Evolutionary conservation across 2,113 vertebrate species (phyloP).

Genomic region (Hassar affinis): DNA sequence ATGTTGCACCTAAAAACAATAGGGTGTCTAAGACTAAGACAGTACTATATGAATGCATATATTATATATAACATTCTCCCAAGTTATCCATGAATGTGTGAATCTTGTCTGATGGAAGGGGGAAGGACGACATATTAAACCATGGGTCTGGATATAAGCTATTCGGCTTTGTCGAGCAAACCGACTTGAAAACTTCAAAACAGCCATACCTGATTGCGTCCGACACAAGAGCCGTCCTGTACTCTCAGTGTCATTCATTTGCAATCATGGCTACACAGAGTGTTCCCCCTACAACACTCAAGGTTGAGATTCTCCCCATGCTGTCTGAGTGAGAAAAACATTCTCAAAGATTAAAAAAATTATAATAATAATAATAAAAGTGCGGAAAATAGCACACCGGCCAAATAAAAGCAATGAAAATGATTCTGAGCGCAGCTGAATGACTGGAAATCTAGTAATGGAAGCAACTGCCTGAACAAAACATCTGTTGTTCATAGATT

Average conservation of each 20-base stretch:
- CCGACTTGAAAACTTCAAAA: conserved; percentile 24
- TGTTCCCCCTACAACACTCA: conserved; percentile 50
- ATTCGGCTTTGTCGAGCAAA: not conserved
- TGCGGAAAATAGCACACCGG: conserved; percentile 17
- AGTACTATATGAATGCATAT: not conserved
- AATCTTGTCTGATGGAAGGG: not conserved
- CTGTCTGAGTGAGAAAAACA: conserved; percentile 63
- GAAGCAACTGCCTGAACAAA: conserved; percentile 44
- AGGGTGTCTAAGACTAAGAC: too few species aligned
- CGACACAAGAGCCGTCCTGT: conserved; percentile 55
- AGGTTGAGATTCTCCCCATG: conserved; percentile 57
- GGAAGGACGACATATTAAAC: not conserved
- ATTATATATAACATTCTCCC: not conserved
- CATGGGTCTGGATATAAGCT: not conserved
- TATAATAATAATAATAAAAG: conserved; percentile 29
- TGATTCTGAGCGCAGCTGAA: conserved; percentile 43
- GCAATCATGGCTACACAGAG: conserved; percentile 68
- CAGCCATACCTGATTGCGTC: conserved; percentile 20
- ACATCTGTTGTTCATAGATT: conserved; percentile 45
- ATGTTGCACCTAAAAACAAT: too few species aligned
- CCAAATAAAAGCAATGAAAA: conserved; percentile 42
- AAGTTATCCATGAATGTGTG: not conserved
- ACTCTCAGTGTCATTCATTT: conserved; percentile 76
- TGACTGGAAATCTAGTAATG: conserved; percentile 43
- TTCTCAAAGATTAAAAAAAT: conserved; percentile 41